Conservation (phyloP, 1,140 invertebrate genomes). For the Littorina saxatilis region DNA sequence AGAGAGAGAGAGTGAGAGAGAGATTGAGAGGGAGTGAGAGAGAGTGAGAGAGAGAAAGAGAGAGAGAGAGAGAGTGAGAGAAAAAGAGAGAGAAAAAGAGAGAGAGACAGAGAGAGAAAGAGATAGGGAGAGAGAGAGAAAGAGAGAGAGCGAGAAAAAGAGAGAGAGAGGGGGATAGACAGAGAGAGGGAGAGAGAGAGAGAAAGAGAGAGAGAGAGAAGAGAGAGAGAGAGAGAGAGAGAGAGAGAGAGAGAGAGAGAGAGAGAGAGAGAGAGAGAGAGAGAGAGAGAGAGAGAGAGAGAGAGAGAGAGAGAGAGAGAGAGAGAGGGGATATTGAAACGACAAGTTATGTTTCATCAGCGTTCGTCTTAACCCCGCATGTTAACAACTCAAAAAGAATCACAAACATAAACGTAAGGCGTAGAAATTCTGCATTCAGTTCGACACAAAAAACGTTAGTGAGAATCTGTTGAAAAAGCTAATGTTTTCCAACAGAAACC, state of each 20-base stretch:
- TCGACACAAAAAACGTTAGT: too few species aligned
- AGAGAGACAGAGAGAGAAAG: not conserved
- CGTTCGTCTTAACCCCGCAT: too few species aligned
- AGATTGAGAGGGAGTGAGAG: slow-evolving; percentile 1
- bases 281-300: too few species aligned
- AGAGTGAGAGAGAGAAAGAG: not conserved
- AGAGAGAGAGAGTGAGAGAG: slow-evolving; percentile 33
- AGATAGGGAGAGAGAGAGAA: not conserved
- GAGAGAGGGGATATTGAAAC: too few species aligned
- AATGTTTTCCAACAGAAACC: too few species aligned
- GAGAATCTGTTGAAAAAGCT: too few species aligned
- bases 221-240: not conserved
- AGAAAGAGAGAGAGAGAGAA: not conserved
- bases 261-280: too few species aligned
- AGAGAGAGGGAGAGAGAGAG: not conserved
- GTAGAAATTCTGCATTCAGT: too few species aligned
- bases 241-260: too few species aligned
- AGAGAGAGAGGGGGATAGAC: not conserved
- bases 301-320: not conserved
- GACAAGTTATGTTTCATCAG: too few species aligned
- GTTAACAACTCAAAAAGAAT: too few species aligned
- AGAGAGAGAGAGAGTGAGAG: not conserved
- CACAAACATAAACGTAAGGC: too few species aligned
- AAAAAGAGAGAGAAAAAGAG: not conserved
- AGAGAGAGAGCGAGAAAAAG: not conserved